Conservation (phyloP, 2,113 vertebrate species). For the Microcebus murinus region DNA sequence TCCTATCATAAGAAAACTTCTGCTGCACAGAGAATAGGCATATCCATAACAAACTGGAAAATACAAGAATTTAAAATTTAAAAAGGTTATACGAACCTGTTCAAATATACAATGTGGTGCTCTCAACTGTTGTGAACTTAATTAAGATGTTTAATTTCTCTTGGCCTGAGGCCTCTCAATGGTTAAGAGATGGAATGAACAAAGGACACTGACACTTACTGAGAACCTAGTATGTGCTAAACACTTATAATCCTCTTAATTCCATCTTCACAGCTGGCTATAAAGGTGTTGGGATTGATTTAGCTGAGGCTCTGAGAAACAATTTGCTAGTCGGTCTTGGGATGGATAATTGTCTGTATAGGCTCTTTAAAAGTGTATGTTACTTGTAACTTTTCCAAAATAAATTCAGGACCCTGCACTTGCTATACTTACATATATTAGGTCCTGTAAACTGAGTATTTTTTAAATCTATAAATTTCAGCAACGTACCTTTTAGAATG, state of each 20-base stretch:
- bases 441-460: accelerated
- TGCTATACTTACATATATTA: not conserved
- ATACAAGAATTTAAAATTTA: not conserved
- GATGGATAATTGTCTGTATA: not conserved
- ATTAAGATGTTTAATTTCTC: not conserved
- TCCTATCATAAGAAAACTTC: not conserved
- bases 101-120: not conserved
- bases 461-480: not conserved
- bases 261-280: no score
- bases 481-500: not conserved
- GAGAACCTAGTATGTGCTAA: not conserved
- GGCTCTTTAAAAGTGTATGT: no score
- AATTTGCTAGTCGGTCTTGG: not conserved
- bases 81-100: not conserved
- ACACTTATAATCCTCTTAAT: not conserved
- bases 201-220: not conserved
- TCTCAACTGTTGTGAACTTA: not conserved
- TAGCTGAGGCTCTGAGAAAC: not conserved
- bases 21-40: not conserved
- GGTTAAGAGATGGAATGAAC: not conserved
- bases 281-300: not conserved
- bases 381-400: not conserved
- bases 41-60: not conserved
- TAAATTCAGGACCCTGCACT: not conserved
- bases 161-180: not conserved